phyloP scores from a whole-genome alignment of 2,797 vertebrate genomes.

The Corythornis leucogaster region DNA sequence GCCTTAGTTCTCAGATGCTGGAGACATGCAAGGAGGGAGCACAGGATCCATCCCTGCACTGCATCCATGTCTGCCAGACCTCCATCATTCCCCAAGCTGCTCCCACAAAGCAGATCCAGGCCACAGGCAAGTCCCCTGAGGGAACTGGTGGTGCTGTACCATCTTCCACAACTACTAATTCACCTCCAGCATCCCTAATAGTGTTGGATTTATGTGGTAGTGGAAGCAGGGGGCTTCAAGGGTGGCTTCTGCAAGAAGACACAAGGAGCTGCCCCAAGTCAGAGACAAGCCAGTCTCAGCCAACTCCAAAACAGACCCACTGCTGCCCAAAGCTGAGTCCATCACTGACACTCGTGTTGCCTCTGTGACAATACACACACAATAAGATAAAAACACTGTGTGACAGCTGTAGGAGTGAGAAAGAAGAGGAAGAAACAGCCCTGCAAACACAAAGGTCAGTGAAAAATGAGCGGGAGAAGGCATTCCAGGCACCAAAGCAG shows the following conservation, averaged over 20 bases:
- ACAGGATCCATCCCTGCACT: background rate
- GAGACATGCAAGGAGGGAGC: background rate
- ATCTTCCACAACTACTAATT: background rate
- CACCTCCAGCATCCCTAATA: background rate
- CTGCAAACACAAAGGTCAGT: background rate
- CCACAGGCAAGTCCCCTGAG: background rate
- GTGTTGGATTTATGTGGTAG: rapidly evolving
- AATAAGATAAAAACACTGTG: background rate
- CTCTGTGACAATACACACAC: background rate
- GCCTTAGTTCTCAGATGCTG: background rate
- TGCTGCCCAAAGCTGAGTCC: background rate
- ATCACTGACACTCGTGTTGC: background rate
- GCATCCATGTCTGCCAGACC: background rate
- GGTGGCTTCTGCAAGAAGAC: background rate
- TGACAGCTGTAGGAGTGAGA: background rate
- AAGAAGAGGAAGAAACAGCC: background rate
- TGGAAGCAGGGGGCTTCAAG: background rate
- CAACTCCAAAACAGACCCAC: background rate
- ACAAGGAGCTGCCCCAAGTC: background rate
- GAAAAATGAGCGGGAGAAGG: background rate
- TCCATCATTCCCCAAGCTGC: background rate
- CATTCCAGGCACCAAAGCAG: background rate
- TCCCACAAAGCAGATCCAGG: background rate
- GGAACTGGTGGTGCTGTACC: background rate
- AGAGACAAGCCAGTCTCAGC: background rate